A percentile compares a stretch with the other conserved stretches of the same genome.
Evolutionary conservation across 2,797 vertebrate genomes (phyloP).

Genomic region (Parauchenoglanis punctatus): DNA sequence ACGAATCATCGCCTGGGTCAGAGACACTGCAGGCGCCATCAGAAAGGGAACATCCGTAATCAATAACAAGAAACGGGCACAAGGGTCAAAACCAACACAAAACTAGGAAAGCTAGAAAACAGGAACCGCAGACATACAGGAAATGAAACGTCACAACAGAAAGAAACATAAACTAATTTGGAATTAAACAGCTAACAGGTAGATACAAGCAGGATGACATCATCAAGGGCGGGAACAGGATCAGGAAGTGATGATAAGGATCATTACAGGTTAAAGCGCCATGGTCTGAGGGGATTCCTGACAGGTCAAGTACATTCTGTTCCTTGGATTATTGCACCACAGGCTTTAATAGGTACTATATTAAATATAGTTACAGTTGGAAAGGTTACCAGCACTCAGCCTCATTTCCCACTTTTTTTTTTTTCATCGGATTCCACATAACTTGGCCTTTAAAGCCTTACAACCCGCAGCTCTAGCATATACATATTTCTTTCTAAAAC

Average conservation of each 20-base stretch:
- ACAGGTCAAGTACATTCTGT: not conserved
- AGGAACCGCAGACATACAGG: not conserved
- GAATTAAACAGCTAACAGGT: not conserved
- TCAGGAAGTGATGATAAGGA: not conserved
- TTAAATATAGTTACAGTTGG: constrained; percentile 23
- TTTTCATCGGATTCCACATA: constrained; percentile 11
- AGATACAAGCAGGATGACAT: not conserved
- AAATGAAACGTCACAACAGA: not conserved
- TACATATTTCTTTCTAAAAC: not conserved
- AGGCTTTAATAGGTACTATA: not conserved
- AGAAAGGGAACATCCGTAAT: not conserved
- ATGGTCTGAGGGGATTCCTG: not conserved
- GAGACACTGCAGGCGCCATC: not conserved
- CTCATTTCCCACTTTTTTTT: constrained; percentile 15
- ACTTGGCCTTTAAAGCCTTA: not conserved
- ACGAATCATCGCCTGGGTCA: not conserved
- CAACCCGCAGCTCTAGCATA: not conserved
- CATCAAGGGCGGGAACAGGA: not conserved
- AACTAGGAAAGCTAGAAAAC: not conserved
- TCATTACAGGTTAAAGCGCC: not conserved
- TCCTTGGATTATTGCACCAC: not conserved
- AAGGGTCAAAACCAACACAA: not conserved
- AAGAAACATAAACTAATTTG: not conserved
- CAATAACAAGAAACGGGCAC: not conserved
- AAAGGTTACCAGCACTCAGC: constrained; percentile 3